Evolutionary conservation across 2,797 vertebrate genomes (phyloP), one percentile per base, ranked within the genome.

Genomic region (Adrianichthys oophorus): DNA sequence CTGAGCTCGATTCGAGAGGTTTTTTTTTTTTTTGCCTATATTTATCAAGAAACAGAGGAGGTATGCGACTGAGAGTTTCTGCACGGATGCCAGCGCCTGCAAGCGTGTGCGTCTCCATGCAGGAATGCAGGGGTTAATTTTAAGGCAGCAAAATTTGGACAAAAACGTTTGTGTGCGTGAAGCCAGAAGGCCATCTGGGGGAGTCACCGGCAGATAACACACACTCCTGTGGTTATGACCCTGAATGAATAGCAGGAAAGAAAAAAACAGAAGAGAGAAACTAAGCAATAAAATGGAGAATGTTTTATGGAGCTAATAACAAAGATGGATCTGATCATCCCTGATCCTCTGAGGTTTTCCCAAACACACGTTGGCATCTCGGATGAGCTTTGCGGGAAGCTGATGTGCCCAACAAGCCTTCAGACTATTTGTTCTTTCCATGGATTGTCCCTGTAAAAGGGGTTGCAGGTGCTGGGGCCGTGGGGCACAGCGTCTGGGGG

Each of bases 31-130:
- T 83, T 67, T 87, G 84, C 84, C 87, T 85, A 85, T 93, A 86
- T 94, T 94, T 93, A 93, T 93, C 85, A 91, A 90, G 67, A 76
- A 51, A 43, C 17, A 0, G 63, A 75, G 73, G 69, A 82, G 80
- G 87, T 41, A 13, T 55, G 71, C 59, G 53, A 58, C 49, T 56
- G 44, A 55, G 60, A 64, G 55, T 58, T 29, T 68, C 59, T 65
- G 40, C 54, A 41, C 46, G 45, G 41, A 49, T 59, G 61, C 58
- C 29, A 41, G 16, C 47, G 50, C 40, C 24, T 58, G 51, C 54
- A 52, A 42, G 15, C 24, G n/a, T 59, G 42, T 45, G 29, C 56
- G 42, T 42, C 1, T 48, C 52, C 50, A 52, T 1, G 46, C 17
- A 19, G 26, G 14, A 58, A 61, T 58, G 58, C 37, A 41, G 60